Evolutionary conservation across 2,888 invertebrate genomes (phyloP), one percentile per base, ranked within the genome.

Genomic region (Ichneumon xanthorius): DNA sequence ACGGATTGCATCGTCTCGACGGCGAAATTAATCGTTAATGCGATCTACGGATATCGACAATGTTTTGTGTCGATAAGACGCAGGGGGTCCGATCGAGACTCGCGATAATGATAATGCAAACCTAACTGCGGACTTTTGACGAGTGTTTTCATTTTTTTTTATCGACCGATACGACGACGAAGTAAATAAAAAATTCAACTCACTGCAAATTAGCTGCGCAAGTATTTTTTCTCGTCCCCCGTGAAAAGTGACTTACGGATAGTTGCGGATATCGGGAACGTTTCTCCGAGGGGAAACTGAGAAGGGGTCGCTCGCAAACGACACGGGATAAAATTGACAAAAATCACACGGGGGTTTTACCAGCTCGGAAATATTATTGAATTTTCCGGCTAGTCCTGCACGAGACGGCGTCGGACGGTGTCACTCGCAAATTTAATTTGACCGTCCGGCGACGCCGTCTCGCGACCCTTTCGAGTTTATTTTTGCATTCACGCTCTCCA

Each of bases 361-460:
- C 37, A n/a, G 37, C 40, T 61, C n/a, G 45, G 11, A 33, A 70
- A 65, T 55, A 68, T 63, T 40, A 75, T 75, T 63, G 63, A 73
- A 73, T 78, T 83, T 73, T 40, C 37, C 53, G 22, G 30, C 33
- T 40, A 30, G 33, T 30, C 53, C 73, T 50, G 30, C 68, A 30
- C 48, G 55, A 40, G 48, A 61, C 45, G n/a, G 7, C 14, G 22
- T 58, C 61, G 30, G 48, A 26, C 75, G 30, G 45, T 55, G 30
- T 16, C 63, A 33, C 70, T 75, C 11, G 68, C 79, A 79, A 83
- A 83, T 79, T 79, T 45, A 40, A 83, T 83, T 79, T 53, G 70
- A 83, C 67, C 68, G 14, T n/a, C 37, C 45, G 58, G n/a, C 40
- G 40, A 9, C 40, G 40, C n/a, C 33, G 22, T 61, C 70, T 37